Base-by-base conservation (phyloP, 2,113 vertebrate species). In the Callipepla squamata region DNA sequence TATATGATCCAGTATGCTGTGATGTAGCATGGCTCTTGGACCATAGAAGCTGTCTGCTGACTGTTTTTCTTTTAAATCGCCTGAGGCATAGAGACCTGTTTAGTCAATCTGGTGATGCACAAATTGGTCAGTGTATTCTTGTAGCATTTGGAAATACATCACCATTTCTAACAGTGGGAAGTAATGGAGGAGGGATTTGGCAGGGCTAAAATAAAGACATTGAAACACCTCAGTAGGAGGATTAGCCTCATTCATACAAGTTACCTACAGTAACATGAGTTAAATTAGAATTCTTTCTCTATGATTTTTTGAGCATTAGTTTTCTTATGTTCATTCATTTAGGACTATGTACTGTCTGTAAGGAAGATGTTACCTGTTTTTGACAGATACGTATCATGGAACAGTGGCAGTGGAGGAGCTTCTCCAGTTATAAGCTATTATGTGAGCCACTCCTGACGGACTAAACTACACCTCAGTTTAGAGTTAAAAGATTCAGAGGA, bases 391-490 rank as follows among this genome's bases (percentile, higher is more conserved):
- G 2, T 78, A 32, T 68, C 77, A 57, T 69, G 38, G 90, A 79
- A 81, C 23, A 36, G 23, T 66, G 59, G 14, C 58, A 38, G 47
- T n/a, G 38, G 25, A 26, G 28, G 23, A 77, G 9, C 55, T 70
- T 55, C 42, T 76, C 67, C 3, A 21, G 30, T 65, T 79, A 66
- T 15, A 84, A 76, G 73, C 10, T 76, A 28, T 28, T 80, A 10
- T 69, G 51, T 92, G 32, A 87, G 68, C 36, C 7, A 25, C 26
- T 62, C 13, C n/a, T 75, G 59, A 62, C 73, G 38, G 92, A 85
- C 57, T 63, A 80, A 78, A n/a, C 87, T 85, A 73, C 48, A 70
- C 57, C 79, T 91, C 59, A 85, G 74, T 85, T 91, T 86, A 53
- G 78, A 83, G 44, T 45, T 85, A 47, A 8, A 80, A 80, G 34